phyloP scores from a whole-genome alignment of 2,888 invertebrate genomes.

The Noctua comes region DNA sequence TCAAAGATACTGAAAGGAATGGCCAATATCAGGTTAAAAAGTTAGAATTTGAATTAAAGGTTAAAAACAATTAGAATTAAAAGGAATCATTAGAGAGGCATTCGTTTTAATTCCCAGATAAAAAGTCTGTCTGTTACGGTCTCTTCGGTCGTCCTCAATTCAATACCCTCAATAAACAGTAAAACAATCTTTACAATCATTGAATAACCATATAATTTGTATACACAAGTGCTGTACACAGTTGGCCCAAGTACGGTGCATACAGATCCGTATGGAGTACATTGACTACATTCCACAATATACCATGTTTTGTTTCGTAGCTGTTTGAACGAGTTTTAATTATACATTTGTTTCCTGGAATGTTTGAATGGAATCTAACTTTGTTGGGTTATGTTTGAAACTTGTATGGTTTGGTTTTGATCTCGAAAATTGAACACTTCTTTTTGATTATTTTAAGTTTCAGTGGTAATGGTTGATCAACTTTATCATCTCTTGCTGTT shows the following conservation, averaged over 20 bases:
- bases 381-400: constrained; percentile 47
- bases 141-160: neutral
- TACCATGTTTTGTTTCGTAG: constrained; percentile 61
- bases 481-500: neutral
- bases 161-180: constrained; percentile 8
- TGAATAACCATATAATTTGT: constrained; percentile 75
- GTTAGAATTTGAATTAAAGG: too few relatives aligned
- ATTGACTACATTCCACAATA: constrained; percentile 69
- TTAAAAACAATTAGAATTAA: neutral
- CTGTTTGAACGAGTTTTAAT: constrained; percentile 65
- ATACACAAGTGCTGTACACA: constrained; percentile 75
- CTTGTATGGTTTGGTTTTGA: constrained; percentile 51
- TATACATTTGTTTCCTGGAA: constrained; percentile 66
- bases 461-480: neutral
- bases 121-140: neutral
- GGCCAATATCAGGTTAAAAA: neutral
- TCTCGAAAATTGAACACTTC: constrained; percentile 50
- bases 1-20: neutral
- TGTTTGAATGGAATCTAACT: constrained; percentile 62
- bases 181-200: constrained; percentile 49
- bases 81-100: neutral
- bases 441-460: constrained; percentile 36
- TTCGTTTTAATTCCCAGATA: neutral
- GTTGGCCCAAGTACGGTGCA: constrained; percentile 62
- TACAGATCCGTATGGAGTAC: constrained; percentile 45